Evolutionary conservation across 2,888 invertebrate genomes (phyloP).

Genomic region (Leptinotarsa rubiginosa): DNA sequence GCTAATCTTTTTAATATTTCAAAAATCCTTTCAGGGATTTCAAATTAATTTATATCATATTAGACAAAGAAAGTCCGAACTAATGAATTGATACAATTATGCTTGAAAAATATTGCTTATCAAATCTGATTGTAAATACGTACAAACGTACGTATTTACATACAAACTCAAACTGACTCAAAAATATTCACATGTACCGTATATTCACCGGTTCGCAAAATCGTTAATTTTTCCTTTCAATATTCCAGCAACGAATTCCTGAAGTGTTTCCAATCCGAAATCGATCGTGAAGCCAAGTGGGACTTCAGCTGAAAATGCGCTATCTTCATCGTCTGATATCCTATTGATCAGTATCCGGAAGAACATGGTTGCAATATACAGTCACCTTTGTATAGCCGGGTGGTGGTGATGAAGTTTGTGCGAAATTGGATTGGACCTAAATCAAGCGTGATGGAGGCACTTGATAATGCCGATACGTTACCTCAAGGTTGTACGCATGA

Average conservation of each 20-base stretch:
- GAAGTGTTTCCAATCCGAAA: constrained; percentile 33
- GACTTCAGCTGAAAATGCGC: constrained; percentile 32
- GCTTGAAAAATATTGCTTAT: too few relatives aligned
- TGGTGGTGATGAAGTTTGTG: constrained; percentile 19
- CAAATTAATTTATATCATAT: too few relatives aligned
- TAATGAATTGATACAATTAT: too few relatives aligned
- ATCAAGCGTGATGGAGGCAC: constrained; percentile 48
- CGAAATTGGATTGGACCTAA: constrained; percentile 50
- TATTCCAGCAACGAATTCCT: constrained; percentile 27
- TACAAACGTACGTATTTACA: too few relatives aligned
- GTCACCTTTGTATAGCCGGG: constrained; percentile 1
- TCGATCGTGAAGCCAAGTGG: constrained; percentile 35
- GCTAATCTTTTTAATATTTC: too few relatives aligned
- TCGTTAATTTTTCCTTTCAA: too few relatives aligned
- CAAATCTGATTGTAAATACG: too few relatives aligned
- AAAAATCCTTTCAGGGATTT: too few relatives aligned
- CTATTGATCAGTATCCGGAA: constrained; percentile 27
- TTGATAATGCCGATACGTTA: constrained; percentile 50
- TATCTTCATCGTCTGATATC: constrained; percentile 11
- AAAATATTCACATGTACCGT: too few relatives aligned
- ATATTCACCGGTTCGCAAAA: too few relatives aligned
- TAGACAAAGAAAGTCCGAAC: too few relatives aligned
- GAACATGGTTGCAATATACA: constrained; percentile 20
- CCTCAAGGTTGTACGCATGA: constrained; percentile 29
- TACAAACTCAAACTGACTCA: too few relatives aligned